These are phyloP conservation scores for Tachysurus vachellii DNA, from an alignment of 2,113 vertebrate genomes.

Conservation along the genomic window DNA sequence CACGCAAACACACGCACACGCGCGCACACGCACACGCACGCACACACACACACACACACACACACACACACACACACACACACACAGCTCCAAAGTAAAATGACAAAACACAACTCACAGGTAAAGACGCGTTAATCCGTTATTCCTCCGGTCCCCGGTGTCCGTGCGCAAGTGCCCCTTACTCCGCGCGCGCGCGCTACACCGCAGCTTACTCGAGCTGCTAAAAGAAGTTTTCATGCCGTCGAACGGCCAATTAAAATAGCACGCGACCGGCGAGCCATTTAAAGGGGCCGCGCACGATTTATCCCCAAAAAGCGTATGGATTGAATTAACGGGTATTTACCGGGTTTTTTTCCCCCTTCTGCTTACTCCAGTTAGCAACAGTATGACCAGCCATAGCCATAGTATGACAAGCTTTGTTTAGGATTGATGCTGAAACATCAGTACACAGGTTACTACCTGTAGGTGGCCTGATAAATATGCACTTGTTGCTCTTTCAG, in stretches of 20 bases:
- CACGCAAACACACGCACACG: neutral
- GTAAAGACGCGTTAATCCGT: neutral
- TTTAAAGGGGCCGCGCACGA: slow-evolving; percentile 37
- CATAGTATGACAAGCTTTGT: too few relatives aligned
- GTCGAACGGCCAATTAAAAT: slow-evolving; percentile 49
- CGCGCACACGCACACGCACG: neutral
- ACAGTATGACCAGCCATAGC: too few relatives aligned
- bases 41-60: neutral
- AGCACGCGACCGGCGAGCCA: neutral
- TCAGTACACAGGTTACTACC: too few relatives aligned
- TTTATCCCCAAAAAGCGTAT: too few relatives aligned
- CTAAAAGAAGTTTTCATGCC: slow-evolving; percentile 54
- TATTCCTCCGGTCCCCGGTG: slow-evolving; percentile 11
- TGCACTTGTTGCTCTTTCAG: too few relatives aligned
- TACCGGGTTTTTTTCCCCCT: too few relatives aligned
- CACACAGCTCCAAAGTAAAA: neutral
- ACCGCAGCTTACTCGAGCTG: slow-evolving; percentile 38
- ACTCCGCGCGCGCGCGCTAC: slow-evolving; percentile 9
- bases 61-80: neutral
- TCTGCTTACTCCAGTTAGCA: neutral
- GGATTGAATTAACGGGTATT: too few relatives aligned
- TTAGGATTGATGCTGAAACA: too few relatives aligned
- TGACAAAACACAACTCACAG: slow-evolving; percentile 19
- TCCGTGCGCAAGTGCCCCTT: slow-evolving; percentile 19
- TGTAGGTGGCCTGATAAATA: too few relatives aligned